Evolutionary conservation across 2,797 vertebrate species (phyloP).

Genomic region (Alfaro cultratus): DNA sequence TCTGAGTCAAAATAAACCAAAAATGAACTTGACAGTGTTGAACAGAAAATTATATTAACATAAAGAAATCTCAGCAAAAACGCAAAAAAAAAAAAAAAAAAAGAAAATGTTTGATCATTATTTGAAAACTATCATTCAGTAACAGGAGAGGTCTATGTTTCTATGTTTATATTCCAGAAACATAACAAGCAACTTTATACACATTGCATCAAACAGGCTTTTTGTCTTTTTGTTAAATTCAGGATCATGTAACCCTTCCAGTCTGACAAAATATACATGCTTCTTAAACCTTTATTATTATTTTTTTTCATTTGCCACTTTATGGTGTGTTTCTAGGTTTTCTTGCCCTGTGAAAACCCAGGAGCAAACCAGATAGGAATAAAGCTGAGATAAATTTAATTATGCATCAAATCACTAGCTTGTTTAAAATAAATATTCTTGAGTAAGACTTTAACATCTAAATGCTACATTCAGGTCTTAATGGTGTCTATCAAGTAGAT

Average conservation of each 20-base stretch:
- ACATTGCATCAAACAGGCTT: background rate
- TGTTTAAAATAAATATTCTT: background rate
- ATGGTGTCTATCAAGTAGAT: constrained; percentile 19
- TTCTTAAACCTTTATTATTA: too few relatives aligned
- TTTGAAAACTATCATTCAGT: background rate
- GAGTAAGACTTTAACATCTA: background rate
- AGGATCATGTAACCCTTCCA: background rate
- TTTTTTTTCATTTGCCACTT: background rate
- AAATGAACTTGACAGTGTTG: background rate
- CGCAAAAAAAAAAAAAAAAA: background rate
- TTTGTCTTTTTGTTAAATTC: background rate
- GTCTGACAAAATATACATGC: background rate
- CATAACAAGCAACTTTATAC: background rate
- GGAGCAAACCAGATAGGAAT: background rate
- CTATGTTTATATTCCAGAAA: background rate
- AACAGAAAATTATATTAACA: background rate
- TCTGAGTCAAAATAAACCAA: background rate
- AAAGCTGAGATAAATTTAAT: background rate
- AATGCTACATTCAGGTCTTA: background rate
- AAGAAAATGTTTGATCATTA: background rate
- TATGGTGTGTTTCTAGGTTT: background rate
- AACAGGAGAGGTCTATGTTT: background rate
- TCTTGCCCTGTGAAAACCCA: background rate
- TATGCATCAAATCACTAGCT: background rate
- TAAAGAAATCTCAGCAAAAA: background rate